phyloP scores from a whole-genome alignment of 2,797 vertebrate species.

The Megalops cyprinoides region DNA sequence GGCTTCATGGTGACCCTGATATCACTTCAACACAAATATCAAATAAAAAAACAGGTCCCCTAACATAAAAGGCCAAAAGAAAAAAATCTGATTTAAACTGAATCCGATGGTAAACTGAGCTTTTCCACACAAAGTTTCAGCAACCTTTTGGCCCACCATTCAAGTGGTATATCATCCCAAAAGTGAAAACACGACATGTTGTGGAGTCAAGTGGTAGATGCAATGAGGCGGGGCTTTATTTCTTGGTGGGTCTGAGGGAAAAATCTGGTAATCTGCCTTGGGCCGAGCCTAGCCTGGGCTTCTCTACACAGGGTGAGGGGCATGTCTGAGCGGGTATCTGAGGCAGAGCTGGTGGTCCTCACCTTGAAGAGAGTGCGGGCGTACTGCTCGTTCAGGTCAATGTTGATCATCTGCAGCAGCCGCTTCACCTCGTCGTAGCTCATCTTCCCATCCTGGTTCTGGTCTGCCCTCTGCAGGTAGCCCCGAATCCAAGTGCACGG shows the following conservation, averaged over 20 bases:
- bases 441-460: constrained; percentile 93
- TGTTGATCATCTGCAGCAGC: constrained; percentile 93
- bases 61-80: background rate
- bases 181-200: background rate
- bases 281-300: background rate
- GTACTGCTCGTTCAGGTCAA: constrained; percentile 88
- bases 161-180: background rate
- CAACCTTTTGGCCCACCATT: background rate
- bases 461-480: constrained; percentile 86
- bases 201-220: background rate
- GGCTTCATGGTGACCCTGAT: background rate
- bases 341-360: constrained; percentile 32
- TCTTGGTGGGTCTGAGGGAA: background rate
- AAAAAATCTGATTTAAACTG: background rate
- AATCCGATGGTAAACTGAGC: background rate
- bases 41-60: constrained; percentile 1
- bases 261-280: background rate
- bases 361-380: constrained; percentile 91
- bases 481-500: constrained; percentile 84
- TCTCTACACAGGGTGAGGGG: no score
- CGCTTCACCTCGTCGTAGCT: constrained; percentile 90
- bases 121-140: background rate
- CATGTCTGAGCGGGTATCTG: no score
- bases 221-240: background rate
- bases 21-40: background rate